phyloP scores from a whole-genome alignment of 2,113 vertebrate genomes.

The Ceuthmochares aereus region DNA sequence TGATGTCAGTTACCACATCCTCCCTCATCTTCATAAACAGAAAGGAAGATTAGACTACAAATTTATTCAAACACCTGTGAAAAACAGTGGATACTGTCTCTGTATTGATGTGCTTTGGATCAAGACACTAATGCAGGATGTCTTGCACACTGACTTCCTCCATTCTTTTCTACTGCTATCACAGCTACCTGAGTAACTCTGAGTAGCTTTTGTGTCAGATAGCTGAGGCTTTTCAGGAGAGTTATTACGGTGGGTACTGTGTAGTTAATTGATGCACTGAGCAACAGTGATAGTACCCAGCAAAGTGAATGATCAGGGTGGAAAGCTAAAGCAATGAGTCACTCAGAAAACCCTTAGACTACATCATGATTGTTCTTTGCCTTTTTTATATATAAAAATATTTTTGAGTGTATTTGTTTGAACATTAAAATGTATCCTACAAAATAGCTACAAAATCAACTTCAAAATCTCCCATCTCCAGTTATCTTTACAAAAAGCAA shows the following conservation, averaged over 20 bases:
- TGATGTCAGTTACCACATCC: neutral
- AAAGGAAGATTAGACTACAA: neutral
- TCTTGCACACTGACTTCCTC: constrained; percentile 40
- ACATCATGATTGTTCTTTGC: neutral
- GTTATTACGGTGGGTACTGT: neutral
- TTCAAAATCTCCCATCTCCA: constrained; percentile 24
- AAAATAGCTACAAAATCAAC: neutral
- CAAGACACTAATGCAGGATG: neutral
- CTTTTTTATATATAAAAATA: neutral
- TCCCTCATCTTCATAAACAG: neutral
- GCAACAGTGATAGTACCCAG: neutral
- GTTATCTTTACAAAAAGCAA: constrained; percentile 18
- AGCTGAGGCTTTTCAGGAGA: constrained; percentile 5
- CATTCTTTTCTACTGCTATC: constrained; percentile 25
- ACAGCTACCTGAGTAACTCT: constrained; percentile 49
- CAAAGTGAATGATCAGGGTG: neutral
- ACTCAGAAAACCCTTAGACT: constrained; percentile 9
- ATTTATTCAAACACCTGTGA: neutral
- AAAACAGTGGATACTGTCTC: neutral
- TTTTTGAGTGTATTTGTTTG: neutral
- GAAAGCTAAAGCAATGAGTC: constrained; percentile 13
- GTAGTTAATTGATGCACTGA: neutral
- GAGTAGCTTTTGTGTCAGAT: constrained; percentile 20
- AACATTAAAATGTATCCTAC: neutral
- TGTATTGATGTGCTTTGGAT: neutral